Evolutionary conservation across 2,888 invertebrate genomes (phyloP).

Genomic region (Julus scandinavius): DNA sequence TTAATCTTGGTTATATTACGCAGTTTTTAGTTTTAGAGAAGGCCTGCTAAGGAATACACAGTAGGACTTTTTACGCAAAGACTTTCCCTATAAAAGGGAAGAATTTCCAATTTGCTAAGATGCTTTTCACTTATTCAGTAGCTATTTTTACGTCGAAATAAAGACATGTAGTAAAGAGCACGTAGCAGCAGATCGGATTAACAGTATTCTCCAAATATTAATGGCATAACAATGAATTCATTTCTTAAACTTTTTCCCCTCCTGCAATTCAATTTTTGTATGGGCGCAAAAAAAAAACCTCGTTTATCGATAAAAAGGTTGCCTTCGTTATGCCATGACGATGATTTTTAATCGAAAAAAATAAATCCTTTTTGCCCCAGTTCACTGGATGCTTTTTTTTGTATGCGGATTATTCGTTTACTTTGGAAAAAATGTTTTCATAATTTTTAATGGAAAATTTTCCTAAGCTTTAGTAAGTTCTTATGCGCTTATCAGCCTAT

Average conservation of each 20-base stretch:
- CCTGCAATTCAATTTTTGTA: neutral
- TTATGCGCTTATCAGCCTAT: conserved; percentile 5
- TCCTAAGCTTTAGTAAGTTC: conserved; percentile 30
- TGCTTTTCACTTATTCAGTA: neutral
- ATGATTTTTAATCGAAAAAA: conserved; percentile 31
- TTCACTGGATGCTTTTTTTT: neutral
- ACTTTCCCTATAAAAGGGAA: neutral
- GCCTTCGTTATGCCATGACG: neutral
- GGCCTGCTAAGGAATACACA: neutral
- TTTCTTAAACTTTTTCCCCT: neutral
- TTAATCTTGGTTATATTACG: conserved; percentile 9
- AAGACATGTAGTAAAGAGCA: conserved; percentile 26
- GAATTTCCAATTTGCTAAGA: conserved; percentile 27
- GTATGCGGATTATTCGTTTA: conserved; percentile 9
- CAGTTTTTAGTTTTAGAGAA: conserved; percentile 3
- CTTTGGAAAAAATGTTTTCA: conserved; percentile 6
- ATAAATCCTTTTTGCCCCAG: neutral
- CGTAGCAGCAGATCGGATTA: conserved; percentile 39
- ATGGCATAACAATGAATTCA: conserved; percentile 45
- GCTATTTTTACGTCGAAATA: conserved; percentile 6
- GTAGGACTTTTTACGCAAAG: neutral
- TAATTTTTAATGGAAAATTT: conserved; percentile 36
- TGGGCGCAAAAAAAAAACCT: neutral
- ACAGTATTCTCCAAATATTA: conserved; percentile 12
- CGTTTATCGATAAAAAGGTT: neutral